These are phyloP conservation scores for Tachina lurida DNA, from an alignment of 2,888 invertebrate species.

Conservation along the genomic window DNA sequence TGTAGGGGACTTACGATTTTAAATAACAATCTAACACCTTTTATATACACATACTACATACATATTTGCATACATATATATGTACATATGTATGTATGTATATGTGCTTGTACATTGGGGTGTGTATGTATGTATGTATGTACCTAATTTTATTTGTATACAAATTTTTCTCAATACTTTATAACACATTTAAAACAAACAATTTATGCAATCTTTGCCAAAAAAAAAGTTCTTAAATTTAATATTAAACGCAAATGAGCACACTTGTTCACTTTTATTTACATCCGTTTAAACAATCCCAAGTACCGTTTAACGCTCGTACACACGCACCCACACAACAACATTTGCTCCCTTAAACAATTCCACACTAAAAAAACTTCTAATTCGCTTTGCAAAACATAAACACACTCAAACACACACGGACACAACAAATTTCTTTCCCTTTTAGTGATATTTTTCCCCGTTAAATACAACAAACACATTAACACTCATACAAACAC, in stretches of 20 bases:
- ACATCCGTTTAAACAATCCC: slow-evolving; percentile 11
- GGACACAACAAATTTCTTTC: background rate
- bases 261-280: slow-evolving; percentile 7
- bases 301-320: background rate
- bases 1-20: too few relatives aligned
- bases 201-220: background rate
- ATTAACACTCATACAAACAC: background rate
- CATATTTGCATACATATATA: too few relatives aligned
- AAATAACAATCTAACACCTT: too few relatives aligned
- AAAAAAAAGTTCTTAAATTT: slow-evolving; percentile 19
- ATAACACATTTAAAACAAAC: too few relatives aligned
- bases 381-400: slow-evolving; percentile 34
- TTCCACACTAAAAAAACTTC: slow-evolving; percentile 7
- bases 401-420: background rate
- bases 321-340: slow-evolving; percentile 1
- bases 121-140: too few relatives aligned
- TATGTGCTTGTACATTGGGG: too few relatives aligned
- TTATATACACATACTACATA: too few relatives aligned
- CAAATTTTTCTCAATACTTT: too few relatives aligned
- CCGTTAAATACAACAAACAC: too few relatives aligned
- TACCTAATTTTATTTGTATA: too few relatives aligned
- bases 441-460: background rate
- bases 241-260: slow-evolving; percentile 32
- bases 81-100: too few relatives aligned
- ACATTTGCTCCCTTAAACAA: slow-evolving; percentile 12